Evolutionary conservation across 2,113 vertebrate species (phyloP).

Genomic region (Fukomys damarensis): DNA sequence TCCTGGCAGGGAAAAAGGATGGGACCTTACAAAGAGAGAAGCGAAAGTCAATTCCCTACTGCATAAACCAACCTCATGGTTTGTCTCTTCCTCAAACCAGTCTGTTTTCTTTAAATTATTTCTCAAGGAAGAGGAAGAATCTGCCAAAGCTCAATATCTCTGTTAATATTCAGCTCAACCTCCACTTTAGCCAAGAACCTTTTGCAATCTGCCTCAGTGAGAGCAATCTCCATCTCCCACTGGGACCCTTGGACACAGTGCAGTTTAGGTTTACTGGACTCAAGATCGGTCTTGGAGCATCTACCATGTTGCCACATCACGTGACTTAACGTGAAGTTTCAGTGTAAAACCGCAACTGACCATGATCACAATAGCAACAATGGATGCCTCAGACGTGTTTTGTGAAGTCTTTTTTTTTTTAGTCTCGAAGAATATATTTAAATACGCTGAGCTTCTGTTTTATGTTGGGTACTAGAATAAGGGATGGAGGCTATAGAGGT

Average conservation of each 20-base stretch:
- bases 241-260: neutral
- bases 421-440: neutral
- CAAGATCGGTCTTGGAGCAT: neutral
- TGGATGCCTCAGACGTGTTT: neutral
- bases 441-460: neutral
- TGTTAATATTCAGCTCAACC: neutral
- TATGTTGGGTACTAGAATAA: neutral
- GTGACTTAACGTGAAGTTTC: neutral
- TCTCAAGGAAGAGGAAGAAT: neutral
- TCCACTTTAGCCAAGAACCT: neutral
- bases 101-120: neutral
- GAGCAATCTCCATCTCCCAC: neutral
- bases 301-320: neutral
- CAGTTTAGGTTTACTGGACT: neutral
- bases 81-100: neutral
- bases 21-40: neutral
- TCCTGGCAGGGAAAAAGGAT: neutral
- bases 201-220: neutral
- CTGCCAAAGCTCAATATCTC: neutral
- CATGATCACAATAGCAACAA: neutral
- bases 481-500: neutral
- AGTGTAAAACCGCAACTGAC: neutral
- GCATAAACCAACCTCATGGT: neutral
- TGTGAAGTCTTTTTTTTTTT: neutral
- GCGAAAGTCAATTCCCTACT: neutral